phyloP scores from a whole-genome alignment of 1,140 invertebrate species.

The Antheraea pernyi region DNA sequence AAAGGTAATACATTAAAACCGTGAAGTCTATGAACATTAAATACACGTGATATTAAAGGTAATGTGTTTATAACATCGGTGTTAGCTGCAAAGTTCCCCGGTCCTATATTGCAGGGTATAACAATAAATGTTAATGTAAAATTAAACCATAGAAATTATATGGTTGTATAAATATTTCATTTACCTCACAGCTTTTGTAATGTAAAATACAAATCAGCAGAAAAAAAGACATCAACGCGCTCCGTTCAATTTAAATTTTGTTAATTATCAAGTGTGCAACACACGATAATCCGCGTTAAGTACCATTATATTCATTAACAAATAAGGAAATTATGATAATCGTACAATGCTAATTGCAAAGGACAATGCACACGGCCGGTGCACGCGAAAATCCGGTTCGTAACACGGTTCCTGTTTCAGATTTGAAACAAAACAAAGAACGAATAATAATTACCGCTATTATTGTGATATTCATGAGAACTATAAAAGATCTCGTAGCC shows the following conservation, averaged over 20 bases:
- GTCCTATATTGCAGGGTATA: too few species aligned
- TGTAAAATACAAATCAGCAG: not conserved
- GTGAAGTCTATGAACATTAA: too few species aligned
- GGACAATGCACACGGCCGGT: not conserved
- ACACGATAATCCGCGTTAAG: not conserved
- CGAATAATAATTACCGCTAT: slow-evolving; percentile 23
- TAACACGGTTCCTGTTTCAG: slow-evolving; percentile 20
- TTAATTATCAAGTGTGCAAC: not conserved
- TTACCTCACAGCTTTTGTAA: too few species aligned
- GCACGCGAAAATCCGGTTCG: slow-evolving; percentile 15
- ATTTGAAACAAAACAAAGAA: not conserved
- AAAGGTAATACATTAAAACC: too few species aligned
- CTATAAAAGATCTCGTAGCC: slow-evolving; percentile 42
- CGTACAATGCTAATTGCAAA: slow-evolving; percentile 14
- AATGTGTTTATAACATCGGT: too few species aligned
- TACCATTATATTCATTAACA: not conserved
- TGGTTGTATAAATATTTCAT: too few species aligned
- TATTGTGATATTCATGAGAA: slow-evolving; percentile 29
- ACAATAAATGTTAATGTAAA: too few species aligned
- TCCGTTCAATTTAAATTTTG: not conserved
- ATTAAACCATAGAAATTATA: too few species aligned
- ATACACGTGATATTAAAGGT: too few species aligned
- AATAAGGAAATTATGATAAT: slow-evolving; percentile 15
- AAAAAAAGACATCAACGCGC: slow-evolving; percentile 40
- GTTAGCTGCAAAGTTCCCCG: too few species aligned